Conservation (phyloP, 2,888 invertebrate genomes). For the Polyommatus iphigenia region DNA sequence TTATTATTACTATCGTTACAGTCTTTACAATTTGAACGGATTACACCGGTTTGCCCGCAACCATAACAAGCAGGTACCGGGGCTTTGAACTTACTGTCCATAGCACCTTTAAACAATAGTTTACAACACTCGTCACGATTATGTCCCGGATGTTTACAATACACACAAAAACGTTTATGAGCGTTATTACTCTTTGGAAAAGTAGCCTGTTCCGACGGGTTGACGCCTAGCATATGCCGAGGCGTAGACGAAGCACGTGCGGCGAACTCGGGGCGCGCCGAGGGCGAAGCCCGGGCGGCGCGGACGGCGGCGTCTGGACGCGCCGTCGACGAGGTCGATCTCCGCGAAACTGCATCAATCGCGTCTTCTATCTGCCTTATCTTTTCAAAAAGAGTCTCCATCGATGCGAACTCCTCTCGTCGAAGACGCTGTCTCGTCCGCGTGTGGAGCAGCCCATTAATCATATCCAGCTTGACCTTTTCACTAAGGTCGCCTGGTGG, state of each 20-base stretch:
- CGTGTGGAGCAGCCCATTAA: not conserved
- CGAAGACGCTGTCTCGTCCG: not conserved
- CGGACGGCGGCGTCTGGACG: not conserved
- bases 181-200: not conserved
- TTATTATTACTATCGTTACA: no score
- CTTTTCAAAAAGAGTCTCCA: not conserved
- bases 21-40: not conserved
- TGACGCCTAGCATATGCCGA: not conserved
- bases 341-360: not conserved
- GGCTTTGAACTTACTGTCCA: not conserved
- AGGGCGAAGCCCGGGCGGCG: not conserved
- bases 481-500: not conserved
- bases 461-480: not conserved
- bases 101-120: not conserved
- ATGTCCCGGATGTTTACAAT: not conserved
- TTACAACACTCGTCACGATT: not conserved
- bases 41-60: not conserved
- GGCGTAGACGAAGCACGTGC: not conserved
- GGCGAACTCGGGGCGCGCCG: not conserved
- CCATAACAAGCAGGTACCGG: not conserved
- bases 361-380: not conserved
- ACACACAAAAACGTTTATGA: no score
- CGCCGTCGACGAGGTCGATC: not conserved
- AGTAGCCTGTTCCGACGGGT: not conserved
- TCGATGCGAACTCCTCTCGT: not conserved